These are phyloP conservation scores for Urocolius indicus DNA, from an alignment of 2,113 vertebrate genomes.

Conservation along the genomic window DNA sequence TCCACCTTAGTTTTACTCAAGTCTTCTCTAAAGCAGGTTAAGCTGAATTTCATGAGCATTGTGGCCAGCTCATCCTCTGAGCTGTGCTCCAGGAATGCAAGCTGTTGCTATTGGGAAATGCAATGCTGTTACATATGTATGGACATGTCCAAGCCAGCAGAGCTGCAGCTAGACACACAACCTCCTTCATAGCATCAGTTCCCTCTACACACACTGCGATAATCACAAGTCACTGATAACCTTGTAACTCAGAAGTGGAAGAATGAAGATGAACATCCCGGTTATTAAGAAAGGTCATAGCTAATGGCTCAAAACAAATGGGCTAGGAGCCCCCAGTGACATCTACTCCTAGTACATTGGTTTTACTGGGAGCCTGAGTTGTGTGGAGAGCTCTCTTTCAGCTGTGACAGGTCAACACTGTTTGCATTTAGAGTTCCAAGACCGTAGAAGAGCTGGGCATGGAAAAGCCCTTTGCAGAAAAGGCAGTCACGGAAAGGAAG, in stretches of 20 bases:
- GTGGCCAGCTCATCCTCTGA: not conserved
- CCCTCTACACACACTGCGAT: fast-evolving
- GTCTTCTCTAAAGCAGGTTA: not conserved
- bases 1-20: not conserved
- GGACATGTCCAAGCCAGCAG: not conserved
- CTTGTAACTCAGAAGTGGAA: not conserved
- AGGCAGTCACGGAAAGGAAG: not conserved
- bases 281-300: not conserved
- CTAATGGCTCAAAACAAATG: not conserved
- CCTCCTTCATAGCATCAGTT: not conserved
- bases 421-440: not conserved
- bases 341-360: not conserved
- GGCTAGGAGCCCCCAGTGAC: not conserved
- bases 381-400: not conserved
- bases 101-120: not conserved
- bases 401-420: not conserved
- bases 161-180: not conserved
- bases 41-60: not conserved
- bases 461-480: not conserved
- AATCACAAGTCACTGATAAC: slow-evolving; percentile 11
- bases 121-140: not conserved
- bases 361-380: not conserved
- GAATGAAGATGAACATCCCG: not conserved
- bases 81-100: fast-evolving
- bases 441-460: not conserved